Evolutionary conservation across 2,797 vertebrate species (phyloP).

Genomic region (Babyrousa celebensis): DNA sequence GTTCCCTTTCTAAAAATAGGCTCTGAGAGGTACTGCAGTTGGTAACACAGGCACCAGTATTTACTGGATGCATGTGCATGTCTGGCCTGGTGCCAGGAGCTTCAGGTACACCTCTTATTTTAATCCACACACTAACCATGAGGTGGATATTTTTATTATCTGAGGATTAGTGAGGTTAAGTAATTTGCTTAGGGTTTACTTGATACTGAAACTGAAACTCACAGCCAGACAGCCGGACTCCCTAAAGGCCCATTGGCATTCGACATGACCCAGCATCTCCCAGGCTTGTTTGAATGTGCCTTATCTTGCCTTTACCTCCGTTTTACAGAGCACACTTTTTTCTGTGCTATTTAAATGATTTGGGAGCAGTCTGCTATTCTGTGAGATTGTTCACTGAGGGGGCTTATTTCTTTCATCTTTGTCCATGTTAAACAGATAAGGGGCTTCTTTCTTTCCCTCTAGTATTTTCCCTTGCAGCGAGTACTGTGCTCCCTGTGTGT

Average conservation of each 20-base stretch:
- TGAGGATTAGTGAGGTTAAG: background rate
- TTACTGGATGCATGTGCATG: background rate
- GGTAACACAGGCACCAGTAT: background rate
- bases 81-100: background rate
- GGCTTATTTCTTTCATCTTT: conserved; percentile 69
- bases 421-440: conserved; percentile 55
- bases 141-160: background rate
- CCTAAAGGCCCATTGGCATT: background rate
- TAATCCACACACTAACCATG: background rate
- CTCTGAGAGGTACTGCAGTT: conserved; percentile 27
- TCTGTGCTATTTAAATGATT: background rate
- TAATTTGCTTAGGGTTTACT: background rate
- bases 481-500: conserved; percentile 59
- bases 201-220: conserved; percentile 12
- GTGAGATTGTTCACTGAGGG: conserved; percentile 38
- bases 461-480: conserved; percentile 67
- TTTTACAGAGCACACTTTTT: background rate
- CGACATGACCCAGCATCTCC: background rate
- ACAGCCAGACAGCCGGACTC: background rate
- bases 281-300: background rate
- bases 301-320: background rate
- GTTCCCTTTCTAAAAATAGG: conserved; percentile 13
- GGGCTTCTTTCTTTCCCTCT: conserved; percentile 25
- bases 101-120: conserved; percentile 12
- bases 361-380: conserved; percentile 8